phyloP scores from a whole-genome alignment of 2,797 vertebrate species.

The Molossus alvarezi region DNA sequence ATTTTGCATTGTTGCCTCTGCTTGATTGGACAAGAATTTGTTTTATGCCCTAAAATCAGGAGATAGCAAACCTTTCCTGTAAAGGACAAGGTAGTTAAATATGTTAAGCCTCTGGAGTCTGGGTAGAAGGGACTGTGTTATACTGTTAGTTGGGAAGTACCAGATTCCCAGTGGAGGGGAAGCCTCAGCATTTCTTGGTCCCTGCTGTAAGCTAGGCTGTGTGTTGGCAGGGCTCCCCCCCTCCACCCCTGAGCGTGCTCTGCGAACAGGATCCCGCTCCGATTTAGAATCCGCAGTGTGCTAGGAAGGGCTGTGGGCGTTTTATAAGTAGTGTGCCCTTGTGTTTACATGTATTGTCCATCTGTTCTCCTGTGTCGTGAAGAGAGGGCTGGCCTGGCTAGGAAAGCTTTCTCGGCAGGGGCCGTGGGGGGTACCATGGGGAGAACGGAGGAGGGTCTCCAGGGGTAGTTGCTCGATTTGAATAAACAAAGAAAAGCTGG shows the following conservation, averaged over 20 bases:
- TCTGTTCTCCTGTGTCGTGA: background rate
- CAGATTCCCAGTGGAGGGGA: background rate
- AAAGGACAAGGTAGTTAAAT: background rate
- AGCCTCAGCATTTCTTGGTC: background rate
- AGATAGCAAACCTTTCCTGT: background rate
- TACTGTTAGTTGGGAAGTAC: background rate
- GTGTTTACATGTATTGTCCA: background rate
- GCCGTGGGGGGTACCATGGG: fast-evolving
- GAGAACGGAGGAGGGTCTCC: background rate
- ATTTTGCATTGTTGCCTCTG: background rate
- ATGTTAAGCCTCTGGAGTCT: background rate
- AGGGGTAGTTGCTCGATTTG: background rate
- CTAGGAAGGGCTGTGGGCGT: background rate
- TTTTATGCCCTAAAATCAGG: background rate
- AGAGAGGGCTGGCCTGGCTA: background rate
- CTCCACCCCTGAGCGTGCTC: background rate
- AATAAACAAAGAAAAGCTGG: background rate
- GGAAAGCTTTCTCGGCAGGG: background rate
- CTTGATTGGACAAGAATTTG: background rate
- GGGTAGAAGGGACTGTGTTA: background rate
- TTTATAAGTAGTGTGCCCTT: background rate
- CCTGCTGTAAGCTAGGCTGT: background rate
- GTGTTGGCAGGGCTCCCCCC: background rate
- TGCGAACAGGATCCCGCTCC: background rate
- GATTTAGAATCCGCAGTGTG: fast-evolving